Conservation (phyloP, 1,140 invertebrate genomes). For the Aphidius gifuensis region DNA sequence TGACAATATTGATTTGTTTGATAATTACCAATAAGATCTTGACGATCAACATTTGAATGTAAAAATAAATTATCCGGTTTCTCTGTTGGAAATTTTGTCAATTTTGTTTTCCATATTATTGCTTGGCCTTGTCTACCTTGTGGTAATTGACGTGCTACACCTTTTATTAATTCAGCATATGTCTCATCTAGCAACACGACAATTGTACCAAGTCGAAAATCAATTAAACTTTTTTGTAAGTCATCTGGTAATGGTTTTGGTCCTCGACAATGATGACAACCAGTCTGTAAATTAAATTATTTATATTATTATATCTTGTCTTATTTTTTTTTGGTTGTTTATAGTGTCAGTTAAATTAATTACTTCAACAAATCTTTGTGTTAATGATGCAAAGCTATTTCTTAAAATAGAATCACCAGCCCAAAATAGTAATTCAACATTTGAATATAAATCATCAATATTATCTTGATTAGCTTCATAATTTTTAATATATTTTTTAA, state of each 20-base stretch:
- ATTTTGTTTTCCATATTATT: conserved; percentile 43
- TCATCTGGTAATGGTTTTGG: conserved; percentile 37
- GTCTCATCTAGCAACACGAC: conserved; percentile 39
- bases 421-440: conserved; percentile 47
- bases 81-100: conserved; percentile 23
- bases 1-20: background rate
- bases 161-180: conserved; percentile 36
- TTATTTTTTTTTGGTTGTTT: conserved; percentile 8
- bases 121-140: conserved; percentile 44
- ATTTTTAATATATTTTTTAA: conserved; percentile 32
- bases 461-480: conserved; percentile 19
- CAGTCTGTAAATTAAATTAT: conserved; percentile 36
- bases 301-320: background rate
- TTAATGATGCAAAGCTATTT: conserved; percentile 42
- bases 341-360: conserved; percentile 11
- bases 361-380: conserved; percentile 43
- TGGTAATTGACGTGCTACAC: conserved; percentile 39
- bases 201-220: conserved; percentile 40
- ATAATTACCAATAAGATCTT: conserved; percentile 48
- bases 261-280: conserved; percentile 51
- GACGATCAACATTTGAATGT: conserved; percentile 38
- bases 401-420: conserved; percentile 43
- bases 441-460: conserved; percentile 42
- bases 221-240: conserved; percentile 44
- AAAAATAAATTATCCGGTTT: conserved; percentile 44